Base-by-base conservation (phyloP, 2,888 invertebrate species). In the Agrochola macilenta region DNA sequence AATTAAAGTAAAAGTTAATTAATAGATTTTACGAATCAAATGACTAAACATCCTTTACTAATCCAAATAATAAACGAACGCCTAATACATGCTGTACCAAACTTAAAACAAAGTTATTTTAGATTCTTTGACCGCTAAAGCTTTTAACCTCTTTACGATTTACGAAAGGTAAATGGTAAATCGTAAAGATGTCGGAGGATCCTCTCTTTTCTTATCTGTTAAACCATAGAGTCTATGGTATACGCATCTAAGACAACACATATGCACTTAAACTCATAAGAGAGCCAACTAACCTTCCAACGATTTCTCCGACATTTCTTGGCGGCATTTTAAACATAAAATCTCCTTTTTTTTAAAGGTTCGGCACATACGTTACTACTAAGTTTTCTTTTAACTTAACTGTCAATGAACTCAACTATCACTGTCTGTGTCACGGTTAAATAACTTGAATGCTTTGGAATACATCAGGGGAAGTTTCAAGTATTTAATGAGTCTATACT, bases 91-190 rank as follows among this genome's bases (percentile, higher is more conserved):
- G 8, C 20, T 52, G 20, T 8, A 20, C 52, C 52, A 23, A 52
- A 52, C 20, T 52, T 23, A 49, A 46, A 46, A 52, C 4, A 54
- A 54, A n/a, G 57, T 57, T 35, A 26, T 30, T 60, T 60, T 60
- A 58, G 30, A 7, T 30, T 60, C 9, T 52, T 30, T 52, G 9
- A 49, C 35, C 46, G 49, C 49, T 26, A 69, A 70, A 68, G 61
- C 83, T 79, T 83, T 83, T 78, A 83, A 79, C 14, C 78, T 14
- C 14, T 60, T 69, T 68, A 77, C 17, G 83, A 14, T 57, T 35
- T 43, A 82, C 30, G 35, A 35, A 35, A 35, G 35, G 3, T 35
- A 35, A 35, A 35, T 35, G 35, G 35, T 35, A 35, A 35, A 35
- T 35, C 35, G 35, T 35, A 35, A 35, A 35, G 35, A 35, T 35